phyloP scores from a whole-genome alignment of 2,113 vertebrate species.

The Myrmecophaga tridactyla region DNA sequence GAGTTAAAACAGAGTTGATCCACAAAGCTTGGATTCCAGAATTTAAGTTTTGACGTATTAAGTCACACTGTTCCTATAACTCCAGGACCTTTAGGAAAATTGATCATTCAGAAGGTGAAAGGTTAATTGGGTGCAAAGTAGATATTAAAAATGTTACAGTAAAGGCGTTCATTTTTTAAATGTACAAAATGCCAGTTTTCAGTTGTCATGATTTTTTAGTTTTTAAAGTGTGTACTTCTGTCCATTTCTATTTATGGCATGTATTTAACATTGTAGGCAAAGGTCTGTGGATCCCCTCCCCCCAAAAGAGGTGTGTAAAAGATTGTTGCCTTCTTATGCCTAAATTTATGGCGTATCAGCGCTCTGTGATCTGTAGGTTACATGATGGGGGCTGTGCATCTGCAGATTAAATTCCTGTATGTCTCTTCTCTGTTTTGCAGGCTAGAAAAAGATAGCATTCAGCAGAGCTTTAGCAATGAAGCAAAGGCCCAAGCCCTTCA shows the following conservation, averaged over 20 bases:
- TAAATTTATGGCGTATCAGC: not conserved
- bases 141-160: not conserved
- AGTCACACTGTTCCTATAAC: not conserved
- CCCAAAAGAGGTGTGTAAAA: slow-evolving; percentile 30
- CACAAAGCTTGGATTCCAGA: slow-evolving; percentile 5
- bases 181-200: not conserved
- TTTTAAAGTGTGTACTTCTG: not conserved
- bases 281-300: slow-evolving; percentile 41
- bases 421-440: slow-evolving; percentile 79
- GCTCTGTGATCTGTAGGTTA: not conserved
- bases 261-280: slow-evolving; percentile 46
- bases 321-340: not conserved
- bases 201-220: not conserved
- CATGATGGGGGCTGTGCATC: not conserved
- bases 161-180: not conserved
- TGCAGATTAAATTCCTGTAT: slow-evolving; percentile 55
- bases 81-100: not conserved
- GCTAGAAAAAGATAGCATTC: slow-evolving; percentile 90
- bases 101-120: not conserved
- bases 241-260: not conserved
- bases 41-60: not conserved
- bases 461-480: slow-evolving; percentile 87
- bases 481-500: slow-evolving; percentile 88
- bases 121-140: not conserved
- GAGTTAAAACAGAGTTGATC: not conserved